Evolutionary conservation across 2,797 vertebrate genomes (phyloP), one percentile per base, ranked within the genome.

Genomic region (Typhlichthys subterraneus): DNA sequence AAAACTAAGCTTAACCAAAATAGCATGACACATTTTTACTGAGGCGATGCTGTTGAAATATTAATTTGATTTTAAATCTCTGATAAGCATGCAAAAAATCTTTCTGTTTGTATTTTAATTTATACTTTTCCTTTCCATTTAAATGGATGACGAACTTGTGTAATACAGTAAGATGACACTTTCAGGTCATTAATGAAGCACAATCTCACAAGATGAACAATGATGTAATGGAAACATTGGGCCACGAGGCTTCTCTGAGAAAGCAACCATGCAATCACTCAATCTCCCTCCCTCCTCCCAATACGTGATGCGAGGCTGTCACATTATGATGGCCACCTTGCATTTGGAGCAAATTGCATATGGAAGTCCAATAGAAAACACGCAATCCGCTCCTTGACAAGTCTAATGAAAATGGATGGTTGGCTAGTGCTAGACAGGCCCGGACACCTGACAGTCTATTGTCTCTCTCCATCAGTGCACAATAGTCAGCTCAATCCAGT

Each of bases 351-450:
- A 77, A 86, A 87, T 84, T 78, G 82, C 58, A 68, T 80, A 59
- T 15, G 64, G 78, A 84, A 76, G 38, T 78, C 66, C 73, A 74
- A 78, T 76, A 77, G 69, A 79, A 84, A 82, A 81, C 54, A 67
- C 66, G 70, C 74, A 2, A 31, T 57, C 58, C 45, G 58, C 77
- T 76, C 74, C 75, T 65, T 84, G 88, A 89, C 74, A 76, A n/a
- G 29, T 23, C 47, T 88, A 90, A 93, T 91, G 89, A 87, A 88
- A 88, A 91, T 71, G 82, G 87, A 92, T 88, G 85, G 72, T 63
- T 62, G 65, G 50, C 77, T 66, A 69, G 74, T 63, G 49, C 8
- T 42, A 67, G 75, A 81, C 67, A 59, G 68, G 58, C 81, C 70
- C 33, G 69, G 85, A 89, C 85, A 89, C 82, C 84, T 89, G 86